These are phyloP conservation scores for Huso huso DNA, from an alignment of 2,797 vertebrate genomes.

Conservation along the genomic window DNA sequence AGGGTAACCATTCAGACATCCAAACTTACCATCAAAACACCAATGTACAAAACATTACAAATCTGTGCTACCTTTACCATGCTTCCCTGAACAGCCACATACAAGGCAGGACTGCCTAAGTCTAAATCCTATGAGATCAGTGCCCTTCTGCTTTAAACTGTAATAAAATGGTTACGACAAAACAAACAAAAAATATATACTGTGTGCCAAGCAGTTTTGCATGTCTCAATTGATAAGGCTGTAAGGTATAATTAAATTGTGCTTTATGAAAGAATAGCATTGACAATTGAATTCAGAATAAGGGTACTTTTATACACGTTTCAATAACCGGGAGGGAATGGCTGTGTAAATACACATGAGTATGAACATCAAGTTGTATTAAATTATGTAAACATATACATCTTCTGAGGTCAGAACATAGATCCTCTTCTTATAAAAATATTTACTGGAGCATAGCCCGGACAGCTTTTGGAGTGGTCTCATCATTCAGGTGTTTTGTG, in stretches of 20 bases:
- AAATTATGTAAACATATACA: conserved; percentile 99
- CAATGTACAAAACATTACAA: conserved; percentile 21
- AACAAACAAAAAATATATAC: conserved; percentile 8
- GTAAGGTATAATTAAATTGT: conserved; percentile 57
- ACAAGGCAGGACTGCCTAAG: too few relatives aligned
- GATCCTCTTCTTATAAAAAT: conserved; percentile 67
- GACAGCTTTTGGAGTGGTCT: conserved; percentile 97
- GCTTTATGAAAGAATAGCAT: conserved; percentile 44
- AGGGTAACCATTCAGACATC: conserved; percentile 12
- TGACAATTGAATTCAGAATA: conserved; percentile 47
- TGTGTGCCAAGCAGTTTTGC: conserved; percentile 27
- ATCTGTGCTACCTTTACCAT: conserved; percentile 1
- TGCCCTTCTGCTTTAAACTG: too few relatives aligned
- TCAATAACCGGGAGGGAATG: conserved; percentile 74
- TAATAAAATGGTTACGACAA: too few relatives aligned
- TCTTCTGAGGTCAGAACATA: conserved; percentile 89
- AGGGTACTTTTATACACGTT: conserved; percentile 47
- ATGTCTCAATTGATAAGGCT: conserved; percentile 50
- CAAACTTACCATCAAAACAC: conserved; percentile 5
- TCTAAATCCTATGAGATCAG: too few relatives aligned
- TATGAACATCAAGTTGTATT: conserved; percentile 92
- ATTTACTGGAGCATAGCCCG: conserved; percentile 94
- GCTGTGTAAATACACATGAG: conserved; percentile 88
- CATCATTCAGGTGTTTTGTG: conserved; percentile 98
- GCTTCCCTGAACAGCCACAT: conserved; percentile 10